Percentiles rank a stretch among this genome's conserved stretches.
phyloP scores from a whole-genome alignment of 2,797 vertebrate genomes.

The Aldrovandia affinis region DNA sequence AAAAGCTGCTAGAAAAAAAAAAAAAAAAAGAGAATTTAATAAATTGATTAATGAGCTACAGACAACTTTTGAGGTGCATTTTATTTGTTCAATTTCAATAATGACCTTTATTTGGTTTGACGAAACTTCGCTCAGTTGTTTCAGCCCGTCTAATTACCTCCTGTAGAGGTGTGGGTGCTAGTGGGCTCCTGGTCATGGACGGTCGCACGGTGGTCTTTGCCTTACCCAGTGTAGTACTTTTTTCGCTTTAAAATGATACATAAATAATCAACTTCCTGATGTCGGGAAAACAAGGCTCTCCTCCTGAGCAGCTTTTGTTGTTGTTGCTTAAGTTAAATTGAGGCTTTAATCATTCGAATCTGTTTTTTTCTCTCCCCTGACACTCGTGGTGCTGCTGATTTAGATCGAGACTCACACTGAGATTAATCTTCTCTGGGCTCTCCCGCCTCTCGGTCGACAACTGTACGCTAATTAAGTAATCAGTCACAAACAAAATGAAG shows the following conservation, averaged over 20 bases:
- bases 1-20: too few relatives aligned
- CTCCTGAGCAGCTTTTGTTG: not conserved
- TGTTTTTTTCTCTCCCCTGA: not conserved
- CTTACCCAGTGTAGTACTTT: too few relatives aligned
- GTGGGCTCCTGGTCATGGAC: too few relatives aligned
- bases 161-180: too few relatives aligned
- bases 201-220: too few relatives aligned
- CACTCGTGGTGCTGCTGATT: slow-evolving; percentile 1
- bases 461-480: not conserved
- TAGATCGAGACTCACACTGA: not conserved
- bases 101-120: too few relatives aligned
- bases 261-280: not conserved
- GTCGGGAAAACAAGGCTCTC: not conserved
- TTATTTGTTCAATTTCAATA: too few relatives aligned
- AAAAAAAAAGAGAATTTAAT: too few relatives aligned
- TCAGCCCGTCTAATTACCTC: too few relatives aligned
- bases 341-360: slow-evolving; percentile 9
- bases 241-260: not conserved
- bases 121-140: too few relatives aligned
- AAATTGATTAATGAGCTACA: too few relatives aligned
- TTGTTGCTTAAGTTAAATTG: not conserved
- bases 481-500: not conserved
- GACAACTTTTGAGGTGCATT: too few relatives aligned
- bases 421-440: not conserved
- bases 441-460: not conserved